Evolutionary conservation across 1,140 invertebrate species (phyloP).

Genomic region (Leptinotarsa texana): DNA sequence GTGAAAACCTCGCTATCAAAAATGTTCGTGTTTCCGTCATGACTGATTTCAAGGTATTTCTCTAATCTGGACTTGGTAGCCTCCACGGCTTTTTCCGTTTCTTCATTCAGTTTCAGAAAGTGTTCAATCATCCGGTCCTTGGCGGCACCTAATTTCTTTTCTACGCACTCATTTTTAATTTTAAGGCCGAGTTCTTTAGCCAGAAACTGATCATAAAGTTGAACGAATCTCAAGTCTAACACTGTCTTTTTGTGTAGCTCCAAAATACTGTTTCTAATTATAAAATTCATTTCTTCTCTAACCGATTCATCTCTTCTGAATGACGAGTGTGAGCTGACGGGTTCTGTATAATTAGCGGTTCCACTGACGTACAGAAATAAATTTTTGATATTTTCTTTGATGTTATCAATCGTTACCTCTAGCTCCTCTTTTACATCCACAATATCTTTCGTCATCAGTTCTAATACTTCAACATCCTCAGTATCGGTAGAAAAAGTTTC

Average conservation of each 20-base stretch:
- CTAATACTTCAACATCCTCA: too few relatives aligned
- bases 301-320: too few relatives aligned
- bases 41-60: neutral
- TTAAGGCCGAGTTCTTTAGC: neutral
- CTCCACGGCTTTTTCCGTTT: neutral
- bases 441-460: too few relatives aligned
- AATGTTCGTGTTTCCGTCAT: neutral
- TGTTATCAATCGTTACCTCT: too few relatives aligned
- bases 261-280: neutral
- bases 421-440: too few relatives aligned
- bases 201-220: neutral
- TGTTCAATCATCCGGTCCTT: neutral
- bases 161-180: neutral
- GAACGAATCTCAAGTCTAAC: neutral
- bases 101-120: neutral
- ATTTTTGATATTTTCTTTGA: too few relatives aligned
- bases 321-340: too few relatives aligned
- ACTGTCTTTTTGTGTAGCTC: neutral
- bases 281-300: too few relatives aligned
- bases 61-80: neutral
- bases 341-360: too few relatives aligned
- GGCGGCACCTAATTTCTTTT: neutral
- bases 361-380: too few relatives aligned
- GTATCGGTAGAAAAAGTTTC: too few relatives aligned
- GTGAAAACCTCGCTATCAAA: neutral